Conservation (phyloP, 2,113 vertebrate genomes). For the Cervus canadensis region DNA sequence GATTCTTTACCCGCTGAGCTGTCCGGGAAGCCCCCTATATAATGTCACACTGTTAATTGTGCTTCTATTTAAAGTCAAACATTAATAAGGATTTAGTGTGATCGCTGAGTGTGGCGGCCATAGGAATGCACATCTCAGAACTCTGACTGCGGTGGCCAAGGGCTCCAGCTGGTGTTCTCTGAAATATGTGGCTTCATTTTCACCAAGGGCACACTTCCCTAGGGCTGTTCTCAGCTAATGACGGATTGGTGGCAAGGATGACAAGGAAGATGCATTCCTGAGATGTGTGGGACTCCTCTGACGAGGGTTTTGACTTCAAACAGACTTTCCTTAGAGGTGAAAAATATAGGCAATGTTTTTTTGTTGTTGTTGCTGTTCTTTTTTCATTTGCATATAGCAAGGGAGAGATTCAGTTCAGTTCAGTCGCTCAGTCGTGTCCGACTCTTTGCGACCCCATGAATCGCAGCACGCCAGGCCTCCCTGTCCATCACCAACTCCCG, state of each 20-base stretch:
- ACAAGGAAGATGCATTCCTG: background rate
- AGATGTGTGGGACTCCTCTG: background rate
- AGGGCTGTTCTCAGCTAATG: background rate
- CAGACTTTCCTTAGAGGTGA: background rate
- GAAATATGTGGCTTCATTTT: background rate
- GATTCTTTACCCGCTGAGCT: background rate
- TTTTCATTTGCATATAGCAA: background rate
- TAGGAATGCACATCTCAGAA: background rate
- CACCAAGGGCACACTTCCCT: background rate
- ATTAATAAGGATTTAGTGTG: background rate
- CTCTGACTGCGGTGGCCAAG: background rate
- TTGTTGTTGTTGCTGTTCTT: background rate
- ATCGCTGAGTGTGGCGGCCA: too few species aligned
- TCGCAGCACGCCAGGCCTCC: too few species aligned
- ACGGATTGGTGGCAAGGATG: background rate
- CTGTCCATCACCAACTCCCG: too few species aligned
- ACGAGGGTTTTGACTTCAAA: background rate
- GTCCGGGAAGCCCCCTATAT: accelerated
- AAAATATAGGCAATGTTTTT: background rate
- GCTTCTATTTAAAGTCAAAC: background rate
- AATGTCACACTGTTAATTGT: background rate
- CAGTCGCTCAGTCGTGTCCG: too few species aligned
- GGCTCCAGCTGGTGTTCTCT: background rate
- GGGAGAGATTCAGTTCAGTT: background rate
- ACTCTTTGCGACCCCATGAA: too few species aligned